phyloP scores from a whole-genome alignment of 2,797 vertebrate species.

The Melanogrammus aeglefinus region DNA sequence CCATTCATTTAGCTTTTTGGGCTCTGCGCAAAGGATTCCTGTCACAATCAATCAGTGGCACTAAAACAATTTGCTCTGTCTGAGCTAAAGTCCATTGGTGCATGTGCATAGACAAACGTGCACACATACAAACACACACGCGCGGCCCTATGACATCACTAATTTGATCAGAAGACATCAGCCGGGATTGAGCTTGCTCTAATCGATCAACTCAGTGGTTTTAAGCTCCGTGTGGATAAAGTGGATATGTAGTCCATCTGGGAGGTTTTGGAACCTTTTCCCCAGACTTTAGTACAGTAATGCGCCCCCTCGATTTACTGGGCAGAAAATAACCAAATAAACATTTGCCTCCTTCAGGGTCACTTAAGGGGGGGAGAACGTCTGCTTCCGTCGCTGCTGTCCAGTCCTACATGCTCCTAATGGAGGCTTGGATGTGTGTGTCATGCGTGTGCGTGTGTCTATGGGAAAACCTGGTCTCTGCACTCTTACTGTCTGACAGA shows the following conservation, averaged over 20 bases:
- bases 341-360: neutral
- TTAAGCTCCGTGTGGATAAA: neutral
- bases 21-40: conserved; percentile 9
- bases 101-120: neutral
- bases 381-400: neutral
- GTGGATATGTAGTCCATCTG: neutral
- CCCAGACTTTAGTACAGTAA: neutral
- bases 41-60: neutral
- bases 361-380: neutral
- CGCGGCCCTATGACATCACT: neutral
- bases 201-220: neutral
- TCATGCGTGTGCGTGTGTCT: neutral
- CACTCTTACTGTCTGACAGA: conserved; percentile 47
- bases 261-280: neutral
- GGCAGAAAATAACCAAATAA: neutral
- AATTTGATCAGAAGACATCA: neutral
- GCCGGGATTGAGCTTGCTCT: neutral
- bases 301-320: neutral
- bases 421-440: neutral
- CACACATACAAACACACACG: too few relatives aligned
- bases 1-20: neutral
- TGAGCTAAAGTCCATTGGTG: neutral
- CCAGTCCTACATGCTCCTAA: neutral
- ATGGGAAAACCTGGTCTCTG: conserved; percentile 31
- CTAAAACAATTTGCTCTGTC: neutral